Evolutionary conservation across 2,888 invertebrate genomes (phyloP), one percentile per base, ranked within the genome.

Genomic region (Amiota communis): DNA sequence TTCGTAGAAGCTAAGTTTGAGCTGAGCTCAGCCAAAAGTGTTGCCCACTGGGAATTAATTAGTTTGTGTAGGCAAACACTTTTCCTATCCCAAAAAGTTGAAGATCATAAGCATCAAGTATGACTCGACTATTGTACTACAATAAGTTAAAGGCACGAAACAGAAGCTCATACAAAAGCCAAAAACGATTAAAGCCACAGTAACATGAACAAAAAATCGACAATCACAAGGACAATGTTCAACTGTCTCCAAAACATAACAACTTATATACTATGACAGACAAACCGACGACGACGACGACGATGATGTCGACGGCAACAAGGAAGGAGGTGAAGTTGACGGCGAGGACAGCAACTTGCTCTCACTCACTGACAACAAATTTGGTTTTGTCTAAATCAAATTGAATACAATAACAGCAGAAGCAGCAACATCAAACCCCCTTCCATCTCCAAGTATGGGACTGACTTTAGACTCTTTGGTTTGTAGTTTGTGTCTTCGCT

Each of bases 31-130:
- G 65, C 48, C 67, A 78, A 80, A 78, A 81, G 84, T 84, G 84
- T 83, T 78, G 84, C 83, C 83, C 84, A 79, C 77, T 51, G 84
- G 84, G 84, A 83, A 83, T 84, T 83, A 83, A 84, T 84, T 83
- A 83, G 80, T 77, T 61, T 74, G 74, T n/a, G 59, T 53, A 70
- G 59, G 53, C 72, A 70, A 57, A 57, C 57, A 20, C 15, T 57
- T 57, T 57, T 57, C 57, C 20, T n/a, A 17, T 57, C 15, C 10
- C 57, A 11, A 57, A 23, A 3, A 23, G 23, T 15, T 20, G 17
- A 15, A 57, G 15, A 6, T 15, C 20, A 57, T 10, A 15, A 15
- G 15, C n/a, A 2, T 51, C 15, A 57, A 20, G 20, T 57, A 57
- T 20, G 20, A 17, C 15, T 57, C 57, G 57, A 57, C 10, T 10